Conservation (phyloP, 2,888 invertebrate genomes). For the Drosophila koepferae region DNA sequence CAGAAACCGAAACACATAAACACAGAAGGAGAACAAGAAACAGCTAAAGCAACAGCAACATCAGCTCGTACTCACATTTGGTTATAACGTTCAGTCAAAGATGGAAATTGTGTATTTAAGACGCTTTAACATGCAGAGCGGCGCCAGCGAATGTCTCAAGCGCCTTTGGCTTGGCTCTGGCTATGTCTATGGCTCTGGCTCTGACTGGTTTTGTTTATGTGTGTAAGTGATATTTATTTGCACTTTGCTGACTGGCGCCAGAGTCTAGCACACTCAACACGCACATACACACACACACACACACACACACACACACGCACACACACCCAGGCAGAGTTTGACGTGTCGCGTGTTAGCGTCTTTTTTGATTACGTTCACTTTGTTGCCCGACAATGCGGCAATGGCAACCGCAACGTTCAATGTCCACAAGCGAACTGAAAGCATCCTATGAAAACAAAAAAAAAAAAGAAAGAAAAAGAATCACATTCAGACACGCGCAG, state of each 20-base stretch:
- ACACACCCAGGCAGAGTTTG: not conserved
- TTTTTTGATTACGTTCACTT: conserved; percentile 18
- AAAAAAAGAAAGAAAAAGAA: conserved; percentile 1
- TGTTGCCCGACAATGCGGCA: not conserved
- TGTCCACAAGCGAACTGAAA: conserved; percentile 54
- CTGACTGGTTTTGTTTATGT: conserved; percentile 43
- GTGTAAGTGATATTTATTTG: conserved; percentile 70
- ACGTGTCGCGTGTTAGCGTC: conserved; percentile 25
- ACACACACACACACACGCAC: not conserved
- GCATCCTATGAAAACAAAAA: conserved; percentile 19
- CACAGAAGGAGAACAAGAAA: not conserved
- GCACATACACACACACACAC: not conserved
- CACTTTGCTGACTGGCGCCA: conserved; percentile 64
- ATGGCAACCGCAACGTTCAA: conserved; percentile 41
- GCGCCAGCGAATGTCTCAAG: conserved; percentile 41
- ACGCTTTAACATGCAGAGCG: conserved; percentile 53
- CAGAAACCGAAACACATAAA: not conserved
- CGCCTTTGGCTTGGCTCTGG: conserved; percentile 13
- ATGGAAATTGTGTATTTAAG: conserved; percentile 37
- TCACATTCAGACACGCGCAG: conserved; percentile 41
- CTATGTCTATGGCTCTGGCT: conserved; percentile 7
- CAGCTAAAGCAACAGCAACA: not conserved
- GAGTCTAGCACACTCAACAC: conserved; percentile 27
- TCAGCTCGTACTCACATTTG: conserved; percentile 9
- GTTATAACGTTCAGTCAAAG: conserved; percentile 10